Base-by-base conservation (phyloP, 2,113 vertebrate species). In the Rhineura floridana region DNA sequence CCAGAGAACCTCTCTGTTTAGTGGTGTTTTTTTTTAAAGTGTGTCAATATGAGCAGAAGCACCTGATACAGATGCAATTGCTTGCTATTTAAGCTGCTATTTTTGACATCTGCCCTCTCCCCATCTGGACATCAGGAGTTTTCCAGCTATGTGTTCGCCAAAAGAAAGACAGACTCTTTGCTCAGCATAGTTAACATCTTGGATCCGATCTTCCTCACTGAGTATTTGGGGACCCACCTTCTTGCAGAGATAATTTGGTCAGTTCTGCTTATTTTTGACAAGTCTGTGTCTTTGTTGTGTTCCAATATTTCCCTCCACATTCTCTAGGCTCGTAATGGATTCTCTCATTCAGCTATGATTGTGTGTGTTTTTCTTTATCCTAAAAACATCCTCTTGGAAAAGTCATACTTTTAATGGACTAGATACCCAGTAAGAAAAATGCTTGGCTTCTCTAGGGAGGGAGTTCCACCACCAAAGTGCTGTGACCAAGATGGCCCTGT, bases 301-400 rank as follows among this genome's bases (percentile, higher is more conserved):
- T n/a, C n/a, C n/a, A n/a, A n/a, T 25, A 70, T 91, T 85, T 50
- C 76, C 81, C 52, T 79, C 83, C 42, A 65, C 82, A 75, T 88
- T 90, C 63, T 86, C 21, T 39, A 72, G 42, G 59, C 30, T n/a
- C 36, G 80, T 28, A 88, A 65, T 5, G 10, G 63, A 28, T 48
- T 83, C 42, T 63, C 33, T 0, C 7, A 39, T 39, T 87, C 76
- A 46, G 30, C 81, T 1, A 0, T 4, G 4, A 7, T 6, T 33
- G 10, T 12, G 1, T 12, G 8, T 9, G 67, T 9, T 0, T 33
- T 55, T 2, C 4, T 44, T 11, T 81, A 81, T 65, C 39, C 21
- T 65, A 25, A 23, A 25, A 65, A 65, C 19, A 65, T 19, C 5
- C 28, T 65, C 28, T 25, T 25, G 28, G 21, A 65, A 65, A 65